Evolutionary conservation across 1,140 invertebrate genomes (phyloP), one percentile per base, ranked within the genome.

Genomic region (Drosophila parvula): DNA sequence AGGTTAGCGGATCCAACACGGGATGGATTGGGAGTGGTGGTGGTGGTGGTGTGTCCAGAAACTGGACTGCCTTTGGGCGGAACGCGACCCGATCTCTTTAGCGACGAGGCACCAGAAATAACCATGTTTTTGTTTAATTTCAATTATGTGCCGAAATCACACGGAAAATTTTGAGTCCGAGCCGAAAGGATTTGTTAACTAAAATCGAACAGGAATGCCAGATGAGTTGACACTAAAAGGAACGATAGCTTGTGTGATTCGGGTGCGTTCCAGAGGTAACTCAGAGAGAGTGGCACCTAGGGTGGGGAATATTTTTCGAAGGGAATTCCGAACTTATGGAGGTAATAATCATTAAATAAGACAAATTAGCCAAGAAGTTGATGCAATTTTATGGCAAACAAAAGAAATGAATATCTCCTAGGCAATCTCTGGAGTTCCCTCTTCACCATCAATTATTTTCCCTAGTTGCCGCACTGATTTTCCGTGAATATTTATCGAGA

Each of bases 71-170:
- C 44, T 44, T 62, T 65, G 5, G 32, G 0, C 16, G 57, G 32
- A 1, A 57, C 14, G 40, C 73, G 73, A 34, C 59, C 43, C 7
- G 51, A 30, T 56, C 40, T 41, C 18, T 56, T 58, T 41, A 43
- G 55, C n/a, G 40, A 28, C 16, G 57, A 41, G 14, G 34, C 40
- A 69, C 58, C 45, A 22, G 61, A 41, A 14, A 60, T 16, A 40
- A 43, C 47, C 81, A 84, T 84, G 28, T 36, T 16, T 48, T 53
- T 53, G 67, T 47, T 11, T 8, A 64, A 85, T 74, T 80, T 81
- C 14, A 22, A 74, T 30, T 43, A 32, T 0, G 28, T 2, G 34
- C 43, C 34, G 9, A 67, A 28, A 34, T 30, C 8, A 58, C 51
- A 6, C 22, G 22, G 28, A 22, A 2, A 78, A 77, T 77, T 78